Base-by-base conservation (phyloP, 1,140 invertebrate genomes). In the Acromyrmex heyeri region DNA sequence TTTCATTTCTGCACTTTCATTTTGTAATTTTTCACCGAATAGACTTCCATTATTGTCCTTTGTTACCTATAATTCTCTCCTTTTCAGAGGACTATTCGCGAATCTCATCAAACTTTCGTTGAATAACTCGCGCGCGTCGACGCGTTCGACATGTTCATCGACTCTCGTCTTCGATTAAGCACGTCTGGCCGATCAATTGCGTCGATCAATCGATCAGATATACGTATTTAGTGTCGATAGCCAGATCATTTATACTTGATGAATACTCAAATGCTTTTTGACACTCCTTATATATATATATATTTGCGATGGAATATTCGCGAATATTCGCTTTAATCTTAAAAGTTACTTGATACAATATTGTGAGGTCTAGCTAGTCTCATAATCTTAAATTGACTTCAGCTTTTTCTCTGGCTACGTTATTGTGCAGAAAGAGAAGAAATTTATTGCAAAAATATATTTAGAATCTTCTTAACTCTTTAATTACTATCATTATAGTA, bases 131-230 rank as follows among this genome's bases (percentile, higher is more conserved):
- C 73, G 76, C 83, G 75, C 79, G 72, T 65, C 67, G 69, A 86
- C 44, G 21, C 38, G 75, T 48, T 82, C 38, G 16, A 18, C 57
- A 48, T 18, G 50, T 82, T 72, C 72, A 77, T 88, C 86, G 88
- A 90, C 78, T 73, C 78, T 59, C 62, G 50, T 81, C 76, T 78
- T 76, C 85, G 81, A 90, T 90, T 88, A 88, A 65, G 61, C 78
- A 90, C 62, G 83, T 67, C 73, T 90, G 79, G 72, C 48, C 78
- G 87, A 88, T 91, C 86, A 88, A 90, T 89, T 89, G 81, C 70
- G 88, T 79, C 24, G 24, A 24, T 24, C 24, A 24, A 88, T 87
- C 79, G 85, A 64, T 83, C 55, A 72, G 69, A 34, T 75, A 88
- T 70, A 86, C 83, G 82, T 88, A 90, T 91, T 91, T 88, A 91